A percentile compares a stretch with the other conserved stretches of the same genome.
These are phyloP conservation scores for Agonopterix alstromeriana DNA, from an alignment of 2,888 invertebrate species.

Conservation along the genomic window DNA sequence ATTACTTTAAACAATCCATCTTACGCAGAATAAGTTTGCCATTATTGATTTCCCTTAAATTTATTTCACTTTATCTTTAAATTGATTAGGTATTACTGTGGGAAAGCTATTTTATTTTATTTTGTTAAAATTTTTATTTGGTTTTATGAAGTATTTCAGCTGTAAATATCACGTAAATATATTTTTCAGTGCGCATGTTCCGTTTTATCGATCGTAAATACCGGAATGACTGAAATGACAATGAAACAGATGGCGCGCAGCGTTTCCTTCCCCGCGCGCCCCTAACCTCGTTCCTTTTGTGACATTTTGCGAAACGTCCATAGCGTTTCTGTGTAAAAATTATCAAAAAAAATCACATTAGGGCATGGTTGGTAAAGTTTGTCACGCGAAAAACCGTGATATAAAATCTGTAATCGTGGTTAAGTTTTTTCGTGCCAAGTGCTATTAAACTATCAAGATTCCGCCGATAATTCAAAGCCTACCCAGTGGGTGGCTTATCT, in stretches of 20 bases:
- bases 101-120: too few relatives aligned
- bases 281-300: slow-evolving; percentile 51
- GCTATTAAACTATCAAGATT: slow-evolving; percentile 85
- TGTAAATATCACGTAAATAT: not conserved
- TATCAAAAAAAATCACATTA: slow-evolving; percentile 48
- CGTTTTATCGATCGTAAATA: slow-evolving; percentile 35
- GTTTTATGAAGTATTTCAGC: too few relatives aligned
- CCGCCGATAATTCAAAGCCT: slow-evolving; percentile 87
- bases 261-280: slow-evolving; percentile 27
- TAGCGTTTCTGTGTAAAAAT: slow-evolving; percentile 52
- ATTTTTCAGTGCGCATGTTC: slow-evolving; percentile 45
- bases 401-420: slow-evolving; percentile 63
- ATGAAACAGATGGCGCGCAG: slow-evolving; percentile 42
- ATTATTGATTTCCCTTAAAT: too few relatives aligned
- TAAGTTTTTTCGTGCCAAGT: slow-evolving; percentile 74
- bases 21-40: too few relatives aligned
- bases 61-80: too few relatives aligned
- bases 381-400: slow-evolving; percentile 56
- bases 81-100: too few relatives aligned
- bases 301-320: slow-evolving; percentile 62
- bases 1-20: too few relatives aligned
- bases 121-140: too few relatives aligned
- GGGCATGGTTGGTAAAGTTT: slow-evolving; percentile 72
- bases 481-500: slow-evolving; percentile 88
- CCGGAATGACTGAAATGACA: slow-evolving; percentile 16